Evolutionary conservation across 2,888 invertebrate genomes (phyloP), one percentile per base, ranked within the genome.

Genomic region (Philopedon plagiatum): DNA sequence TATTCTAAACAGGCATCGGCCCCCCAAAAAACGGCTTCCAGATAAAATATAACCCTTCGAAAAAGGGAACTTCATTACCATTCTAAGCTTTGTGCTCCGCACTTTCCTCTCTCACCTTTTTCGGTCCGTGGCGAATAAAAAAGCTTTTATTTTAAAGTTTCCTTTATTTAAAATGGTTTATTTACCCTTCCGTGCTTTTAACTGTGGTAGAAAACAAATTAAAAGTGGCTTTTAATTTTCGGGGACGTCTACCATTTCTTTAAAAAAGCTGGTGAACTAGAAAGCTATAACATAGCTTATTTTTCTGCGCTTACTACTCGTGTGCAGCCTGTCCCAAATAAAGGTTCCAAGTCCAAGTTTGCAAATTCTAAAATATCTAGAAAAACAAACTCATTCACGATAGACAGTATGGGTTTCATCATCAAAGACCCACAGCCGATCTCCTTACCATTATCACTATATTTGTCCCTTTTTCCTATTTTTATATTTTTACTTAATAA

Each of bases 71-170:
- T 15, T 39, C 15, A 15, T 61, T 61, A 44, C 41, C 61, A 44
- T 61, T 29, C n/a, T 8, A 15, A 44, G 26, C 62, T 46, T 62
- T 62, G 62, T 62, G 19, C 26, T 37, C 39, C 7, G 44, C 23
- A 5, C 15, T 41, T 23, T 61, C 23, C 18, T 61, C 13, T 23
- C 37, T 61, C 41, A 41, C 41, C 29, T 29, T 39, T 39, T 44
- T 61, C 37, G 39, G 21, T 15, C 29, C 19, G 29, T 26, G 18
- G 23, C 18, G 15, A 18, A 29, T 44, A 44, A 44, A 44, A 44
- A 44, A 19, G 34, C 11, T 11, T 34, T 34, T 9, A 9, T 34
- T 34, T 34, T 34, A 34, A 11, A 34, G 34, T 34, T 34, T 5
- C 34, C 34, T 11, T 34, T 34, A 34, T 34, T 34, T 34, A 34